Conservation (phyloP, 2,888 invertebrate genomes). For the Branchellion lobata region DNA sequence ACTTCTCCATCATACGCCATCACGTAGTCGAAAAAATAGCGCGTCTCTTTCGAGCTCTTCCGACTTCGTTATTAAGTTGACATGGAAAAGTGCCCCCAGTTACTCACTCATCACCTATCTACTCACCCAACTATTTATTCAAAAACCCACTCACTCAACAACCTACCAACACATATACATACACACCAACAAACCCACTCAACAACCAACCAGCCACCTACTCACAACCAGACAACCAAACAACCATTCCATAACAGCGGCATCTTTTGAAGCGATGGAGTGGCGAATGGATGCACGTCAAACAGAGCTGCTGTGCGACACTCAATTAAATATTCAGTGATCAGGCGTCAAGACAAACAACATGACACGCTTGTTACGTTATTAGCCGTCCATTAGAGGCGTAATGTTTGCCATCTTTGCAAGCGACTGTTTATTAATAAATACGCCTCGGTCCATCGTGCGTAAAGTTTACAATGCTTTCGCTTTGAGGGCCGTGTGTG, state of each 20-base stretch:
- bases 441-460: background rate
- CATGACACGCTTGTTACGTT: slow-evolving; percentile 28
- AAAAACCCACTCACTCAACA: background rate
- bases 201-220: no score
- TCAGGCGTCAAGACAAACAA: slow-evolving; percentile 38
- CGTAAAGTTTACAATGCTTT: no score
- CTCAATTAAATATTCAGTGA: slow-evolving; percentile 37
- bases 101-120: background rate
- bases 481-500: no score
- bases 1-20: no score
- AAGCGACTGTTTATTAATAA: background rate
- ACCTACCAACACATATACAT: no score
- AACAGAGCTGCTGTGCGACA: background rate
- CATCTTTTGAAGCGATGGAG: background rate
- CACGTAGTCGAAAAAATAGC: no score
- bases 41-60: no score
- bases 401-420: background rate
- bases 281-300: background rate
- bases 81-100: no score
- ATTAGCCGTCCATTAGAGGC: slow-evolving; percentile 22
- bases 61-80: no score
- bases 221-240: no score
- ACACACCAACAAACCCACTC: no score
- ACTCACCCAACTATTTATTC: background rate
- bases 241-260: no score